A percentile compares a stretch with the other conserved stretches of the same genome.
Evolutionary conservation across 1,140 invertebrate species (phyloP).

Genomic region (Zophobas atratus): DNA sequence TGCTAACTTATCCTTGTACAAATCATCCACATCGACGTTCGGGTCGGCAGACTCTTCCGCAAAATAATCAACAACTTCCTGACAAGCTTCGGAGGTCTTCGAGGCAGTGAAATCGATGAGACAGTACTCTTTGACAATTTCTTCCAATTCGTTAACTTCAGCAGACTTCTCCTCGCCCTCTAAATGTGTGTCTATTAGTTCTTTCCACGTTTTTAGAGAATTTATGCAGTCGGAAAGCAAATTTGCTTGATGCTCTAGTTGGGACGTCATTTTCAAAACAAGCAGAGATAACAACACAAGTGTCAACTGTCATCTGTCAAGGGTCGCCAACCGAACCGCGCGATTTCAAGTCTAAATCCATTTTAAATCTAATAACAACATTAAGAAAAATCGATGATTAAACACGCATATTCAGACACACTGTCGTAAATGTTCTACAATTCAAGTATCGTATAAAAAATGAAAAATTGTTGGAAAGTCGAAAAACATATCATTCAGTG

Average conservation of each 20-base stretch:
- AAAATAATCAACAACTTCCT: slow-evolving; percentile 50
- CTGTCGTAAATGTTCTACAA: too few relatives aligned
- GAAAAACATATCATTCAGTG: background rate
- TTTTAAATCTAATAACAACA: too few relatives aligned
- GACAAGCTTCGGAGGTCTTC: slow-evolving; percentile 49
- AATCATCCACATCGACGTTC: slow-evolving; percentile 53
- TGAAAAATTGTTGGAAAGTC: too few relatives aligned
- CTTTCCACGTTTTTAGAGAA: slow-evolving; percentile 58
- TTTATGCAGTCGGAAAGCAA: slow-evolving; percentile 48
- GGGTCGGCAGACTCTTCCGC: slow-evolving; percentile 42
- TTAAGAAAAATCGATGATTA: too few relatives aligned
- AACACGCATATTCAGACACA: too few relatives aligned
- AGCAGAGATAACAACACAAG: background rate
- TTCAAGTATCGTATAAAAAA: too few relatives aligned
- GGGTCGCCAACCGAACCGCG: background rate
- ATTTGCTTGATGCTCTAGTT: background rate
- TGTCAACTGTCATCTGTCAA: background rate
- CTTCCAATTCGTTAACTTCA: slow-evolving; percentile 51
- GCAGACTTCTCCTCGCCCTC: slow-evolving; percentile 44
- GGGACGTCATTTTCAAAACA: slow-evolving; percentile 21
- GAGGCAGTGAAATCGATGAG: slow-evolving; percentile 50
- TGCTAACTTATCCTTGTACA: slow-evolving; percentile 51
- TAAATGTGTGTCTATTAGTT: slow-evolving; percentile 55
- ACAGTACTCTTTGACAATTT: slow-evolving; percentile 54
- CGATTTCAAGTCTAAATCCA: too few relatives aligned